These are phyloP conservation scores for Sebastolobus alascanus DNA, from an alignment of 2,797 vertebrate species.

Conservation along the genomic window DNA sequence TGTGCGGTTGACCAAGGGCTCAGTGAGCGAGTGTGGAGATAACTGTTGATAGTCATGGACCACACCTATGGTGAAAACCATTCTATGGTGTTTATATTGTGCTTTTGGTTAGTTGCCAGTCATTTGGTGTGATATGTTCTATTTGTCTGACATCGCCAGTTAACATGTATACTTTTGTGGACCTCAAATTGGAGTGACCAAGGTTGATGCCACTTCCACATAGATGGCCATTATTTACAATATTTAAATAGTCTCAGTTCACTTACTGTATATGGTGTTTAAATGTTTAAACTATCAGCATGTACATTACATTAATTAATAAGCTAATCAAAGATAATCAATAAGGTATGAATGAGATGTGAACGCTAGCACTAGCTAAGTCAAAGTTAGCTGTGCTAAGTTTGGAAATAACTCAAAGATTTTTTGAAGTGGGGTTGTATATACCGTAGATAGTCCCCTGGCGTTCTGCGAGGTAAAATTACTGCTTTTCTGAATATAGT, in stretches of 20 bases:
- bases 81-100: background rate
- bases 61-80: conserved; percentile 1
- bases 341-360: too few relatives aligned
- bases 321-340: too few relatives aligned
- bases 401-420: too few relatives aligned
- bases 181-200: background rate
- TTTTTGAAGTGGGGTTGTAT: too few relatives aligned
- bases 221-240: background rate
- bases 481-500: too few relatives aligned
- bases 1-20: conserved; percentile 47
- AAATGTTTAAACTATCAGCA: background rate
- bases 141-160: background rate
- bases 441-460: too few relatives aligned
- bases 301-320: background rate
- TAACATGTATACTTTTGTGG: background rate
- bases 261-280: background rate
- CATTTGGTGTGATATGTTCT: background rate
- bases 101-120: background rate
- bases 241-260: background rate
- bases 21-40: conserved; percentile 27
- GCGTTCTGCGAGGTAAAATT: too few relatives aligned
- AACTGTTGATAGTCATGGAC: background rate
- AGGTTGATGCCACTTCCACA: background rate
- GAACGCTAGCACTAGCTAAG: rapidly evolving
- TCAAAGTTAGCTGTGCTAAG: too few relatives aligned